Conservation (phyloP, 2,888 invertebrate genomes). For the Frankliniella intonsa region DNA sequence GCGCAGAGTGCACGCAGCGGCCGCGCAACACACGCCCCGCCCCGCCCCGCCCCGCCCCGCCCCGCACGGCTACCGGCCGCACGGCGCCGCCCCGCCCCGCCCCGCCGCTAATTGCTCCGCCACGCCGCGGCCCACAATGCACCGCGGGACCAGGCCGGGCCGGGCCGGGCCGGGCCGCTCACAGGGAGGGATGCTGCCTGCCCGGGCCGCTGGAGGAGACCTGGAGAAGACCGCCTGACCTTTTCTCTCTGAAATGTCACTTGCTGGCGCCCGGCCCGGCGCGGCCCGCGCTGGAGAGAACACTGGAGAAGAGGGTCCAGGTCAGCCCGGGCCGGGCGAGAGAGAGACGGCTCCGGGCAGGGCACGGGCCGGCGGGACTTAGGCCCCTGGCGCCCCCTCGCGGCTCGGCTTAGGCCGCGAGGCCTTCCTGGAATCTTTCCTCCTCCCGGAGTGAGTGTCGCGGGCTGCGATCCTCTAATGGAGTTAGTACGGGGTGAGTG, state of each 20-base stretch:
- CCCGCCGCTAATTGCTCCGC: neutral
- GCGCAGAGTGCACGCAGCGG: neutral
- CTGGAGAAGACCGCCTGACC: neutral
- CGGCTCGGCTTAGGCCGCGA: too few species aligned
- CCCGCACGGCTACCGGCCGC: neutral
- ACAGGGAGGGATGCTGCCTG: too few species aligned
- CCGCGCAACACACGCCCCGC: neutral
- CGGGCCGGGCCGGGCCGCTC: too few species aligned
- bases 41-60: neutral
- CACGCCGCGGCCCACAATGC: neutral
- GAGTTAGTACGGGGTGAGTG: too few species aligned
- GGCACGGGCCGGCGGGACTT: neutral
- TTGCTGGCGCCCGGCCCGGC: neutral
- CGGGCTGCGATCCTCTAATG: too few species aligned
- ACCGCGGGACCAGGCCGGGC: neutral
- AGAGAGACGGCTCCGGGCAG: neutral
- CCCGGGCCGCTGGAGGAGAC: too few species aligned
- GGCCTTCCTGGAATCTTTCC: too few species aligned
- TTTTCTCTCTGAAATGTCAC: conserved; percentile 12
- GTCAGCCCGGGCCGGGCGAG: too few species aligned
- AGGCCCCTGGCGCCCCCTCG: neutral
- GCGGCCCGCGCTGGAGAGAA: too few species aligned
- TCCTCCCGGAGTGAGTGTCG: too few species aligned
- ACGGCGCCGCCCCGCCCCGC: neutral
- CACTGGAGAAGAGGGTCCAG: too few species aligned